phyloP scores from a whole-genome alignment of 2,888 invertebrate species.

The Syrphus vitripennis region DNA sequence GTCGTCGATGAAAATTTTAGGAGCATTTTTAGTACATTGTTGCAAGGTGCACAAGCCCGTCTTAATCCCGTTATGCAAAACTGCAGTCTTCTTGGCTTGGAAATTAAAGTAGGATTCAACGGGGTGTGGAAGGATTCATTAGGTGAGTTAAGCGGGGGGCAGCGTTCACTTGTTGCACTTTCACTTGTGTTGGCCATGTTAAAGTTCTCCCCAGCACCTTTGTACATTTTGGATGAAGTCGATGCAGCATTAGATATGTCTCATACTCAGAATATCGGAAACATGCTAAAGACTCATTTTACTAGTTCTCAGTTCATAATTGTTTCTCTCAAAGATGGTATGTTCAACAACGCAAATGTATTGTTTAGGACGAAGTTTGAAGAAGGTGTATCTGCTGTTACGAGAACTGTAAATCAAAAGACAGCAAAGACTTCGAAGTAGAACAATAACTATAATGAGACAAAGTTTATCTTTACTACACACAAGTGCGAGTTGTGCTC shows the following conservation, averaged over 20 bases:
- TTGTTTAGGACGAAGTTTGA: conserved; percentile 96
- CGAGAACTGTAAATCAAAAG: conserved; percentile 83
- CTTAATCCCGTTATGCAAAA: conserved; percentile 84
- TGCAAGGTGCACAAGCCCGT: conserved; percentile 94
- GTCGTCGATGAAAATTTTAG: conserved; percentile 96
- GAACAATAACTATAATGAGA: too few species aligned
- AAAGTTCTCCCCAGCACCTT: conserved; percentile 97
- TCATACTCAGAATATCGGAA: conserved; percentile 99
- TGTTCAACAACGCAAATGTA: conserved; percentile 99
- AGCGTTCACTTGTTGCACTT: conserved; percentile 96
- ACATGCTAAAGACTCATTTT: conserved; percentile 95
- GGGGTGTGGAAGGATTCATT: conserved; percentile 97
- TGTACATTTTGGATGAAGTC: conserved; percentile 99
- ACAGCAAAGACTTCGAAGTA: conserved; percentile 42
- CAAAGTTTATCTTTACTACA: too few species aligned
- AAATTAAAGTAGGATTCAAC: conserved; percentile 96
- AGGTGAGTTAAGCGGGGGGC: conserved; percentile 97
- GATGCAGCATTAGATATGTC: conserved; percentile 98
- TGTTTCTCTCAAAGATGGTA: conserved; percentile 98
- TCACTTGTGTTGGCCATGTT: conserved; percentile 98
- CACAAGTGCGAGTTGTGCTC: too few species aligned
- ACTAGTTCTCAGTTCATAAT: conserved; percentile 97
- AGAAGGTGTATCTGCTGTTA: conserved; percentile 96
- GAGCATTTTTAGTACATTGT: conserved; percentile 94
- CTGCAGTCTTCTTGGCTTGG: conserved; percentile 88